These are phyloP conservation scores for Kryphioiulus occultus DNA, from an alignment of 2,888 invertebrate genomes.

Conservation along the genomic window DNA sequence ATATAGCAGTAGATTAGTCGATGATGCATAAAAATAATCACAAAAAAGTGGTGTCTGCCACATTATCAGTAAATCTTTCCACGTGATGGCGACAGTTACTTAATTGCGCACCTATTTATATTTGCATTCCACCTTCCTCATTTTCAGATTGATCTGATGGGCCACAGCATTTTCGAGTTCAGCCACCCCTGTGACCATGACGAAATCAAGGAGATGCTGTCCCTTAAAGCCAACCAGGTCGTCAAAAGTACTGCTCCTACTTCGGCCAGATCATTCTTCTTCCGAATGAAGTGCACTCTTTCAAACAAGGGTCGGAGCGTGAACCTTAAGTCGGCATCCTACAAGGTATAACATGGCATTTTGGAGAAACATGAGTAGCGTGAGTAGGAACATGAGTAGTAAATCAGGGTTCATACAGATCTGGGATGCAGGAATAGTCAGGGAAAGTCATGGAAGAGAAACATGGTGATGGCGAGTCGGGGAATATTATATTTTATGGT, in stretches of 20 bases:
- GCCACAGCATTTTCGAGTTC: conserved; percentile 92
- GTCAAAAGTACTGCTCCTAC: background rate
- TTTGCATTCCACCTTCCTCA: background rate
- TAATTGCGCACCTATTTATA: background rate
- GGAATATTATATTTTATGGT: no score
- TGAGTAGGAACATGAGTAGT: no score
- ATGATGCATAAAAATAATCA: background rate
- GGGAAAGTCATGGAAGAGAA: no score
- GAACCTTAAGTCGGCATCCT: conserved; percentile 93
- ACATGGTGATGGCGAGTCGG: no score
- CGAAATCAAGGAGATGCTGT: conserved; percentile 76
- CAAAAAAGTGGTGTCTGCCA: background rate
- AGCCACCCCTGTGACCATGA: conserved; percentile 95
- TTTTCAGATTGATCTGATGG: conserved; percentile 80
- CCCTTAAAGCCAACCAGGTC: conserved; percentile 60
- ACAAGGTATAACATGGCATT: conserved; percentile 73
- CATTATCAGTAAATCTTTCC: background rate
- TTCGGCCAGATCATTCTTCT: conserved; percentile 71
- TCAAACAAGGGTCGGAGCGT: conserved; percentile 94
- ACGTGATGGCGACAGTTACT: background rate
- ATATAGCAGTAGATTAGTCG: background rate
- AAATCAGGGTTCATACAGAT: no score
- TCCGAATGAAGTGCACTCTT: conserved; percentile 91
- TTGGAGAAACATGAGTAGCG: no score
- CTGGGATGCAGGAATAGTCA: no score